Evolutionary conservation across 2,888 invertebrate species (phyloP).

Genomic region (Lepidocyrtinus sp.): DNA sequence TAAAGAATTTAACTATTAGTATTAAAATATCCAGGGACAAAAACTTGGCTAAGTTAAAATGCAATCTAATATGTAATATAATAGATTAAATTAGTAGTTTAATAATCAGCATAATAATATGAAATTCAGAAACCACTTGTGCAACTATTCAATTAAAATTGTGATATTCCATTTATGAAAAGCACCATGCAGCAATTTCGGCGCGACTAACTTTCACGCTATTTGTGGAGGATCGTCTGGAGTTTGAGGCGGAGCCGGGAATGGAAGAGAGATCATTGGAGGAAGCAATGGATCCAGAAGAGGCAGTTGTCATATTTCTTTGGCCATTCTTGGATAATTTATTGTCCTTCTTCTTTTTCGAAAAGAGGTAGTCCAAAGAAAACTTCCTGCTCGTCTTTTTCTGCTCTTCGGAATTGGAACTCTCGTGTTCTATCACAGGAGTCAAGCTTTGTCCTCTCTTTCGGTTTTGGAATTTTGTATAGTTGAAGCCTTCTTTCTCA

Average conservation of each 20-base stretch:
- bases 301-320: too few relatives aligned
- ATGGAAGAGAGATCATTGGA: not conserved
- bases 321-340: not conserved
- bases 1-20: too few relatives aligned
- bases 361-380: constrained; percentile 48
- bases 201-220: not conserved
- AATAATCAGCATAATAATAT: too few relatives aligned
- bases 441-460: constrained; percentile 10
- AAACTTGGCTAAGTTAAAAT: too few relatives aligned
- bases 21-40: too few relatives aligned
- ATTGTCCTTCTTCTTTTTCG: constrained; percentile 28
- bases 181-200: constrained; percentile 34
- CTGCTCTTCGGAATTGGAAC: not conserved
- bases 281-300: constrained; percentile 24
- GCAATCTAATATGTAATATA: too few relatives aligned
- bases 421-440: constrained; percentile 32
- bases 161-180: constrained; percentile 25
- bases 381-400: constrained; percentile 45
- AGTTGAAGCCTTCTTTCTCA: too few relatives aligned
- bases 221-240: not conserved
- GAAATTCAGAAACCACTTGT: too few relatives aligned
- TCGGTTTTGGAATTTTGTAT: not conserved
- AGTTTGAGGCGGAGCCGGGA: not conserved
- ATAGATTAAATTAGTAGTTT: too few relatives aligned
- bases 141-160: too few relatives aligned